Evolutionary conservation across 2,888 invertebrate genomes (phyloP), one percentile per base, ranked within the genome.

Genomic region (Listrodromus nycthemerus): DNA sequence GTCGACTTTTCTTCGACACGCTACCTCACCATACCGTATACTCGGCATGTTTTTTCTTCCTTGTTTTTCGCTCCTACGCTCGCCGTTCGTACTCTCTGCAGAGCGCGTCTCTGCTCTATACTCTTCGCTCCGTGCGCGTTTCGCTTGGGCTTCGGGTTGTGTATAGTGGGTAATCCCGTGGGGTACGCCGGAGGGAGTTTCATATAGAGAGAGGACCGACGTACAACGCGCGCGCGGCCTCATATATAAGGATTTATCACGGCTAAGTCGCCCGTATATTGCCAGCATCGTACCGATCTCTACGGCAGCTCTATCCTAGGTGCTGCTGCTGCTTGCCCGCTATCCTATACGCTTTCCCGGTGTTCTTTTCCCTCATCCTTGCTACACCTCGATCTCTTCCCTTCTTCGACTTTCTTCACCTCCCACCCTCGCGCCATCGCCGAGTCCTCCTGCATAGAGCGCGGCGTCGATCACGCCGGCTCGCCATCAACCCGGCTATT

Each of bases 221-320:
- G 88, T 90, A 90, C 90, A 88, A 89, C 58, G 58, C 58, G 58
- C 89, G 89, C 90, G 91, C 89, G 91, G 92, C 91, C 92, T 92
- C 93, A 92, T 93, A 93, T 92, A 93, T 92, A 92, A 92, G 92
- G 92, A 93, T 93, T 93, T 93, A 93, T 93, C 92, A 92, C 92
- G 89, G 91, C 91, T 93, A 93, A 93, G 92, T 92, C 92, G 91
- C 88, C 91, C 91, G 92, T 92, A 92, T 92, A 93, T 93, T 92
- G 92, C 92, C 87, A 73, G 76, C 83, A 80, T 90, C 90, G 88
- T 91, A 89, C 92, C 91, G 90, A 92, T 91, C 90, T 83, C 76
- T 80, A 80, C 67, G 55, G 66, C 73, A 67, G 76, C 76, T 76
- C 76, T 80, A 73, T 80, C 76, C 80, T 80, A 80, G 75, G 75